phyloP scores from a whole-genome alignment of 2,797 vertebrate genomes.

The Apogon talboti region DNA sequence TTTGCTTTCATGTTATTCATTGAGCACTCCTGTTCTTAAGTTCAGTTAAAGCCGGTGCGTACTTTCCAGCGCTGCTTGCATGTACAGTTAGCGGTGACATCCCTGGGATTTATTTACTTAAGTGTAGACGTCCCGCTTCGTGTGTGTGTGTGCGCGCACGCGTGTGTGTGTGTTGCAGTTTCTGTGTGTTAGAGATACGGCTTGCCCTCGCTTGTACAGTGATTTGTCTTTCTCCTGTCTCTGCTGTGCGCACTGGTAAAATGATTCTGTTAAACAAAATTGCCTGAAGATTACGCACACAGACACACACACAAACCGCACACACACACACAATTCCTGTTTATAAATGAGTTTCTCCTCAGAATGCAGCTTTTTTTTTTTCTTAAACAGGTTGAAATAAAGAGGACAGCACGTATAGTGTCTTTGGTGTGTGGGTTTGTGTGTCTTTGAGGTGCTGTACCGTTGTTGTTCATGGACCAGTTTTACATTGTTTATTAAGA shows the following conservation, averaged over 20 bases:
- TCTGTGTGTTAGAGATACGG: constrained; percentile 59
- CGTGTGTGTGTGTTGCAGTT: constrained; percentile 22
- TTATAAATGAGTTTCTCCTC: constrained; percentile 73
- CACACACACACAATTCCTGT: constrained; percentile 43
- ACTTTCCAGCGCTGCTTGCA: constrained; percentile 43
- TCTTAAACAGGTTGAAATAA: constrained; percentile 66
- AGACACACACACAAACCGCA: constrained; percentile 12
- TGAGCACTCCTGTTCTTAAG: constrained; percentile 50
- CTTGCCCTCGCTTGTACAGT: constrained; percentile 75
- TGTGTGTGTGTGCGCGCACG: constrained; percentile 6
- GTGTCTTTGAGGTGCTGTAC: constrained; percentile 11
- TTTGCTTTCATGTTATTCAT: constrained; percentile 54
- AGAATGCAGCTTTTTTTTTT: constrained; percentile 42
- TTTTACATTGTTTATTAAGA: constrained; percentile 60
- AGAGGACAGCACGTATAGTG: constrained; percentile 58
- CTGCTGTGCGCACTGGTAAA: constrained; percentile 65
- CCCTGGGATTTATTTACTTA: constrained; percentile 73
- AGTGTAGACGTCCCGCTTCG: constrained; percentile 38
- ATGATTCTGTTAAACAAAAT: constrained; percentile 80
- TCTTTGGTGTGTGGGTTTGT: constrained; percentile 38
- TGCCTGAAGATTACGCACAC: constrained; percentile 69
- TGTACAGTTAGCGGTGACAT: constrained; percentile 66
- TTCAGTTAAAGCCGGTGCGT: constrained; percentile 42
- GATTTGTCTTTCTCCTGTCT: constrained; percentile 79
- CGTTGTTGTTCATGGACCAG: constrained; percentile 36